A percentile compares a stretch with the other conserved stretches of the same genome.
Conservation (phyloP, 2,797 vertebrate species). For the Pangasius sanitwongsei region DNA sequence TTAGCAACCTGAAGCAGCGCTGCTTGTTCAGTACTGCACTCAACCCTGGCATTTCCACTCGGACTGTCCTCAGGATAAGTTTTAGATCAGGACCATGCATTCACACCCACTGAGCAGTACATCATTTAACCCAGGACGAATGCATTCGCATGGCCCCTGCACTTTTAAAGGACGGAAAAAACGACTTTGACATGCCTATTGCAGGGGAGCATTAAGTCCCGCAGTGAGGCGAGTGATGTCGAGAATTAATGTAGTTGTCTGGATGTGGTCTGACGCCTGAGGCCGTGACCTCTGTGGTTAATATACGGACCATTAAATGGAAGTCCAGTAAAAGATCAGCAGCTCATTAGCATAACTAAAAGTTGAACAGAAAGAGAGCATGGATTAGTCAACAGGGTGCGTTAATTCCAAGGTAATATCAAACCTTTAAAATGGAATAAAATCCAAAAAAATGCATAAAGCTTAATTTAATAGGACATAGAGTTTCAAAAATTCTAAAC, state of each 20-base stretch:
- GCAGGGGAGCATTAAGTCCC: conserved; percentile 60
- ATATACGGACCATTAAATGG: conserved; percentile 21
- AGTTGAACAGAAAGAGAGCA: background rate
- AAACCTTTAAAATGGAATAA: background rate
- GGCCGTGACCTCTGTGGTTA: conserved; percentile 30
- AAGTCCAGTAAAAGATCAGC: conserved; percentile 16
- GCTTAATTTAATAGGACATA: no score
- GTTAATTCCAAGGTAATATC: background rate
- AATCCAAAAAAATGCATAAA: background rate
- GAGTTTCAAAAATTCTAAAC: no score
- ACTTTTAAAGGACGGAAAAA: conserved; percentile 67
- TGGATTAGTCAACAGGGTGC: background rate
- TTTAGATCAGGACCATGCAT: conserved; percentile 58
- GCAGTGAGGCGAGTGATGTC: conserved; percentile 54
- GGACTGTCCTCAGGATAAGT: conserved; percentile 49
- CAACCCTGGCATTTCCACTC: conserved; percentile 52
- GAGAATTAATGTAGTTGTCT: conserved; percentile 70
- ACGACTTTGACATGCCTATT: conserved; percentile 53
- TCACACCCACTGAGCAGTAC: conserved; percentile 60
- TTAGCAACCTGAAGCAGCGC: background rate
- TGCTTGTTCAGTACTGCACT: conserved; percentile 54
- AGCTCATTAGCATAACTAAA: background rate
- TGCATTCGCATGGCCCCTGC: conserved; percentile 70
- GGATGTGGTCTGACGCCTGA: conserved; percentile 36
- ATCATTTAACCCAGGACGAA: conserved; percentile 65